Base-by-base conservation (phyloP, 2,888 invertebrate species). In the Ichneumoninae sp. region DNA sequence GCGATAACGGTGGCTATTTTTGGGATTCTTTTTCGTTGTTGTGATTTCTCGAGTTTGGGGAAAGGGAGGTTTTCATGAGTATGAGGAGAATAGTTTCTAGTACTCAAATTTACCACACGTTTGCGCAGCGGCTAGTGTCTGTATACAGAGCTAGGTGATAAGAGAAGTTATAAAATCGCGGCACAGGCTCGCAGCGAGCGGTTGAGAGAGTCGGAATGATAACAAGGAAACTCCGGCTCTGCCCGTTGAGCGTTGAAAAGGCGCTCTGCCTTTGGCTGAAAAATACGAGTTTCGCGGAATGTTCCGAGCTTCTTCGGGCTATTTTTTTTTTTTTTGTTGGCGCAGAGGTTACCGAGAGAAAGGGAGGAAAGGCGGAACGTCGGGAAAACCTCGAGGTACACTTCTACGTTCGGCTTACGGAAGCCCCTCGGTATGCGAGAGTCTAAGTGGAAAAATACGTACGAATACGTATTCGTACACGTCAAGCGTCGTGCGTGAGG, bases 381-480 rank as follows among this genome's bases (percentile, higher is more conserved):
- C 19, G 36, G 19, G 52, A 66, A 76, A 76, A 66, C 52, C 66
- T 66, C 52, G 76, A 50, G 52, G 19, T 7, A 76, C 54, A 40
- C 26, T 76, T 76, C 33, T 33, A 50, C 62, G 62, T 50, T 54
- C 40, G 40, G 66, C 40, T 76, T 66, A 50, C 36, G 36, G 65
- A 65, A 75, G 75, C 75, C 65, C 52, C 52, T 75, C 60, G 65
- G 50, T 22, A 50, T 22, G 7, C 74, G 76, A 72, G 71, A 44
- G 44, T 54, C 76, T 72, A 68, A 80, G 80, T 80, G 83, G 80
- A 80, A 80, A 83, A 83, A 80, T 52, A 83, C 71, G 76, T 83
- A 79, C 2, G 77, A 83, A 80, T 52, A 83, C 71, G 80, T 65
- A 57, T 26, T 66, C 70, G 70, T 57, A 60, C 16, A 13, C 26